Base-by-base conservation (phyloP, 2,797 vertebrate genomes). In the Darevskia mixta region DNA sequence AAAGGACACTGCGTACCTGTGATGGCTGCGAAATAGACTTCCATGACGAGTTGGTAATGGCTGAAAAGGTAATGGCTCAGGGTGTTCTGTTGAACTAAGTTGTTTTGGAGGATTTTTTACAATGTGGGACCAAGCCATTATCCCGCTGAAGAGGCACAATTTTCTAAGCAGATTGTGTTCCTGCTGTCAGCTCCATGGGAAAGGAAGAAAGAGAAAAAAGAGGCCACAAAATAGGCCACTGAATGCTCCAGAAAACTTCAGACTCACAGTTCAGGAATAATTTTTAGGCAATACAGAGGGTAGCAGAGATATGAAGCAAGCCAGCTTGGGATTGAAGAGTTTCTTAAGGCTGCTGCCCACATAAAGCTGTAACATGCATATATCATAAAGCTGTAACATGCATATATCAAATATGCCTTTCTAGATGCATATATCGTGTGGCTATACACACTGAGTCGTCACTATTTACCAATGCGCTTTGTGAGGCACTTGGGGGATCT, bases 101-200 rank as follows among this genome's bases (percentile, higher is more conserved):
- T 72, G 25, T 81, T 73, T 67, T 58, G n/a, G 69, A 49, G 25
- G 71, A 11, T 23, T 75, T 81, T 67, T 80, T 41, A 64, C n/a
- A 49, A 66, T 27, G 43, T 85, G 83, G 35, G 41, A 81, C 58
- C 41, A 85, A 80, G 58, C 71, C 82, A 66, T 73, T 66, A 75
- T 66, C 10, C 55, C n/a, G 66, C 41, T 55, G 6, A 45, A 15
- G 41, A 80, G 80, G 75, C 55, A 55, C 25, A 77, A 75, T 89
- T 89, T 79, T 77, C 61, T 32, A 66, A 77, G 71, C 18, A 85
- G 41, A 89, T 76, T 45, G 32, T 38, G 35, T 58, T 86, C 71
- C 87, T 79, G 10, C 49, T 76, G 17, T 58, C 20, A 81, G 25
- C 41, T 55, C 35, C n/a, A 32, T 55, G 58, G 43, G 61, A 67